Evolutionary conservation across 2,113 vertebrate genomes (phyloP).

Genomic region (Rhinichthys klamathensis): DNA sequence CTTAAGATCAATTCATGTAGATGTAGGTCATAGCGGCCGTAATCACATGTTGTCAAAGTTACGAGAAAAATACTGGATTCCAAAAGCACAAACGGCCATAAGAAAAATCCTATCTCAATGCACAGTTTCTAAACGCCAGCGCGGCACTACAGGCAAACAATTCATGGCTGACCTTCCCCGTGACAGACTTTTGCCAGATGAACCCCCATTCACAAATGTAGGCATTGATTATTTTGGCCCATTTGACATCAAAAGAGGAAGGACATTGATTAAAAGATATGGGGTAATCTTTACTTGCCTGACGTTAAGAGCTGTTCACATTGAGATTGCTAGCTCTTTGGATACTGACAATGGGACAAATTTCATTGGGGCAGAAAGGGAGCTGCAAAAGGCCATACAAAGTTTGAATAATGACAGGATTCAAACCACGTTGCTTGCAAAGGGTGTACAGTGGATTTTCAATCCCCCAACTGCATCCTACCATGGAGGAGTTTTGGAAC

Average conservation of each 20-base stretch:
- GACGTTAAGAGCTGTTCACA: too few species aligned
- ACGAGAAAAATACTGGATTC: constrained; percentile 14
- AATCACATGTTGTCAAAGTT: constrained; percentile 8
- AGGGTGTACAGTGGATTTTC: not conserved
- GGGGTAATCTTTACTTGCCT: constrained; percentile 27
- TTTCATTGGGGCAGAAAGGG: too few species aligned
- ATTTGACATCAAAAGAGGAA: not conserved
- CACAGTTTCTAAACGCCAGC: not conserved
- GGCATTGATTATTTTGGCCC: constrained; percentile 25
- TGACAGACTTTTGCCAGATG: constrained; percentile 1
- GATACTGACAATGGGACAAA: too few species aligned
- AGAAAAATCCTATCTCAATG: constrained; percentile 17
- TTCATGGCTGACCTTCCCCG: constrained; percentile 21
- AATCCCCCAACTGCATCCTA: not conserved
- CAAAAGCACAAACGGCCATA: not conserved
- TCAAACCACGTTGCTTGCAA: not conserved
- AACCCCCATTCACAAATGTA: constrained; percentile 19
- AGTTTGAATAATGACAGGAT: too few species aligned
- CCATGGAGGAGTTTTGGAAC: not conserved
- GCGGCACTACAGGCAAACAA: not conserved
- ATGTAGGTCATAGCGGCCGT: not conserved
- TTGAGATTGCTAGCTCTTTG: too few species aligned
- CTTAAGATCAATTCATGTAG: not conserved
- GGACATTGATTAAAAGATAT: constrained; percentile 11
- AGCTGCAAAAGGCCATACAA: too few species aligned